phyloP scores from a whole-genome alignment of 2,888 invertebrate species.

The Dichetophora obliterata region DNA sequence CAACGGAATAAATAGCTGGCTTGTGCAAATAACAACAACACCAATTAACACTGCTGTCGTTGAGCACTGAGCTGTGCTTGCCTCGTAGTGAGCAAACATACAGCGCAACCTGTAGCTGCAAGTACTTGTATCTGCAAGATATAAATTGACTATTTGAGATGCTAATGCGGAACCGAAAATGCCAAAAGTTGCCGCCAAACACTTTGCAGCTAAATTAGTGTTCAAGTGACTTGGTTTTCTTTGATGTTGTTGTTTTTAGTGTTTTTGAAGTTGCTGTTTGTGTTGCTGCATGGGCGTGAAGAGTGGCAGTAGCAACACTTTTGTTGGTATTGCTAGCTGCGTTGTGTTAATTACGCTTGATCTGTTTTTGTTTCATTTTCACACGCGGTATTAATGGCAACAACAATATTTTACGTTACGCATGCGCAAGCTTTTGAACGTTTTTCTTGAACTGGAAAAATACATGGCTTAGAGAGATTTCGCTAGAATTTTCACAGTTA shows the following conservation, averaged over 20 bases:
- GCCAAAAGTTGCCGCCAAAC: constrained; percentile 21
- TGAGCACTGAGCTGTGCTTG: not conserved
- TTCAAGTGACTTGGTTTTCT: no score
- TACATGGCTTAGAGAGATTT: no score
- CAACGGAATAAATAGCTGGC: not conserved
- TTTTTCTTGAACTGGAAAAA: no score
- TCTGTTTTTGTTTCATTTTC: no score
- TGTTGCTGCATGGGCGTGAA: not conserved
- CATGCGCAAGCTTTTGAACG: not conserved
- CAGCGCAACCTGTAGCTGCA: no score
- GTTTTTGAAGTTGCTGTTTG: not conserved
- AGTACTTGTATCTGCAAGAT: not conserved
- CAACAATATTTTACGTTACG: not conserved
- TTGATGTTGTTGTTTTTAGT: not conserved
- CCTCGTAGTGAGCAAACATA: no score
- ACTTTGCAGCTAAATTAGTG: not conserved
- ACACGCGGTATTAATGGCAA: not conserved
- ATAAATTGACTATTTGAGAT: not conserved
- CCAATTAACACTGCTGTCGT: not conserved
- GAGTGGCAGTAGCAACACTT: not conserved
- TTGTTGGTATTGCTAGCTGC: not conserved
- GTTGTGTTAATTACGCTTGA: no score
- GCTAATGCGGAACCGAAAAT: constrained; percentile 40
- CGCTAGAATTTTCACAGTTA: no score
- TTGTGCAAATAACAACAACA: not conserved